Base-by-base conservation (phyloP, 2,888 invertebrate species). In the Orgyia antiqua region DNA sequence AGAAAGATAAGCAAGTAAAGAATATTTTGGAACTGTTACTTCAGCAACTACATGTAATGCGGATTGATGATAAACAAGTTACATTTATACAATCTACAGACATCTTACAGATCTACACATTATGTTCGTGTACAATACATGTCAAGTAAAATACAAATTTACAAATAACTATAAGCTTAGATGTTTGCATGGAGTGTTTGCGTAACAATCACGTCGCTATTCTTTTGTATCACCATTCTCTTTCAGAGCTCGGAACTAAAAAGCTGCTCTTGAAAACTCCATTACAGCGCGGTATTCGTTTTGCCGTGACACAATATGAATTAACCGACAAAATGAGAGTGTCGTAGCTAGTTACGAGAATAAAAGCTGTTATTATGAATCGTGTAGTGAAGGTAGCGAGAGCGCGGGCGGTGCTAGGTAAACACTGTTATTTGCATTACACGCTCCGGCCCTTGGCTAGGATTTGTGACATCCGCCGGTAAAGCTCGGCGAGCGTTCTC, bases 291-390 rank as follows among this genome's bases (percentile, higher is more conserved):
- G 64, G 72, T 69, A 70, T 79, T 78, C 71, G 68, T 76, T 77
- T 70, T 51, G 59, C 65, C 51, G 68, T 71, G 72, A 67, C 72
- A 79, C 75, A 82, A 79, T 82, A 69, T 71, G 70, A 71, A 70
- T 73, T 79, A 78, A 74, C 73, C 72, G 68, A 72, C 73, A 69
- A 77, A 82, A 79, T 73, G 69, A 75, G 74, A 74, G 71, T 70
- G 66, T 72, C 67, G 72, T 58, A 72, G 74, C 76, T 75, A 80
- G 75, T 82, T 80, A 77, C 68, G 72, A 73, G 68, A 74, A 80
- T 80, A 82, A 79, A 76, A 76, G 74, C 61, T 57, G 71, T 74
- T 76, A 76, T 74, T 76, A 79, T 77, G 72, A 76, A 71, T 73
- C 62, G 69, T 51, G 52, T 50, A 56, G 56, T 50, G 51, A 58